These are phyloP conservation scores for Paramormyrops kingsleyae DNA, from an alignment of 2,113 vertebrate genomes.

Conservation along the genomic window DNA sequence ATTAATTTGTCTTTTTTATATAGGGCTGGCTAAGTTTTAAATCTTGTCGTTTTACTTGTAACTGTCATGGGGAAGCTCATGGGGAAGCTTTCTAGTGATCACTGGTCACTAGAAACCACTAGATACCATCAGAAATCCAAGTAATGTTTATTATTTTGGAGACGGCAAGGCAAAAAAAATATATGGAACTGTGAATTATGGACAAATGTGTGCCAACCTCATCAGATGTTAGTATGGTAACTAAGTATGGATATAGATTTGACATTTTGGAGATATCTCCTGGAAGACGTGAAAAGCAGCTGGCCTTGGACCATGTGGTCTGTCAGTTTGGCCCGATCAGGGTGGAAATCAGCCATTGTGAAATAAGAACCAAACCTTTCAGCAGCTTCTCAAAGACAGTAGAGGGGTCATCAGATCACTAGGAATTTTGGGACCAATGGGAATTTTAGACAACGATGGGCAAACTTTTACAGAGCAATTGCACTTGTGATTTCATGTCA, in stretches of 20 bases:
- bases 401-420: neutral
- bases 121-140: conserved; percentile 35
- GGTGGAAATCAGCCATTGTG: neutral
- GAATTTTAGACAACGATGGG: neutral
- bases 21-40: conserved; percentile 32
- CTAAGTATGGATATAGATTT: neutral
- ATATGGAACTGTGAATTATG: conserved; percentile 11
- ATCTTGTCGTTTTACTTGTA: conserved; percentile 24
- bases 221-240: neutral
- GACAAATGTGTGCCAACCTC: conserved; percentile 8
- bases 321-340: neutral
- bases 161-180: conserved; percentile 34
- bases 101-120: conserved; percentile 34
- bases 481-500: conserved; percentile 24
- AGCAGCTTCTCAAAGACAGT: neutral
- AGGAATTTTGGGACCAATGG: neutral
- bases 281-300: neutral
- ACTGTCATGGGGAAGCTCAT: neutral
- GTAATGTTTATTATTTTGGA: conserved; percentile 34
- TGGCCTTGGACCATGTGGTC: neutral
- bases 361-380: neutral
- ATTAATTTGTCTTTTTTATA: conserved; percentile 27
- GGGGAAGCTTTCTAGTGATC: no score
- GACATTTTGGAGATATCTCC: neutral
- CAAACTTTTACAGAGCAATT: neutral